These are phyloP conservation scores for Thumatha senex DNA, from an alignment of 2,888 invertebrate species.

Conservation along the genomic window DNA sequence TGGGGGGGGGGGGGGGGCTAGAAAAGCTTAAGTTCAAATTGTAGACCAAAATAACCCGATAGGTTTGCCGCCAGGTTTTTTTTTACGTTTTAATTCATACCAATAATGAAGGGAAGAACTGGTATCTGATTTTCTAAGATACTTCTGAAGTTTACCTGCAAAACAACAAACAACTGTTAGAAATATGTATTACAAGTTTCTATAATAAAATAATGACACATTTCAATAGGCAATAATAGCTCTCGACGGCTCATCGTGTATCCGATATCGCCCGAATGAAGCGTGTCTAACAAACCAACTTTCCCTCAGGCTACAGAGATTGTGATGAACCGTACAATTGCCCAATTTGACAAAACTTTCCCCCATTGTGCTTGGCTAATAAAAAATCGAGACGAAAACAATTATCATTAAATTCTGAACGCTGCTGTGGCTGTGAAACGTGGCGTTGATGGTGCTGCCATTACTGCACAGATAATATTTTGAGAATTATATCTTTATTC, in stretches of 20 bases:
- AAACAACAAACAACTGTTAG: constrained; percentile 30
- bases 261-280: constrained; percentile 26
- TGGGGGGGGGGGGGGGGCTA: too few species aligned
- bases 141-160: constrained; percentile 41
- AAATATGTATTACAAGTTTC: constrained; percentile 6
- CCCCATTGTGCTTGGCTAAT: constrained; percentile 41
- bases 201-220: too few species aligned
- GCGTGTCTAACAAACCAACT: constrained; percentile 53
- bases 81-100: too few species aligned
- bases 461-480: too few species aligned
- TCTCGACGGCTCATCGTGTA: constrained; percentile 6
- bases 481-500: too few species aligned
- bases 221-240: constrained; percentile 13
- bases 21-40: too few species aligned
- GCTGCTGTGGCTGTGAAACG: not conserved
- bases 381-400: constrained; percentile 26
- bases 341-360: constrained; percentile 59
- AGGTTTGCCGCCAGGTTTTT: too few species aligned
- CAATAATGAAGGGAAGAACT: not conserved
- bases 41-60: too few species aligned
- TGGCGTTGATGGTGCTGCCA: not conserved
- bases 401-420: constrained; percentile 17
- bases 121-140: not conserved
- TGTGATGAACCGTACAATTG: constrained; percentile 53
- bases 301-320: constrained; percentile 47